These are phyloP conservation scores for Drosophila leontia DNA, from an alignment of 1,140 invertebrate species.

Conservation along the genomic window DNA sequence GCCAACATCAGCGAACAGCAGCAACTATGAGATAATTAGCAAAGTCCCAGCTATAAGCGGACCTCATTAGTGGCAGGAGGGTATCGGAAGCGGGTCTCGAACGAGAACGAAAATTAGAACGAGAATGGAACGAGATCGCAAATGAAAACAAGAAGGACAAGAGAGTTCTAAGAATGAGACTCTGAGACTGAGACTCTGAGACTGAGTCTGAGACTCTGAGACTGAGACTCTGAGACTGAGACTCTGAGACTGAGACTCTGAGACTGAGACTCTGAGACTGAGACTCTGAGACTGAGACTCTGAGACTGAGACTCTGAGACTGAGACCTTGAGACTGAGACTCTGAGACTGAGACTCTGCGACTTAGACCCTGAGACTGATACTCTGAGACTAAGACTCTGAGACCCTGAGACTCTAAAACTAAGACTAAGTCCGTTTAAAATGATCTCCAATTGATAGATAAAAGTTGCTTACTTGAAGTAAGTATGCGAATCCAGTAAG, in stretches of 20 bases:
- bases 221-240: not conserved
- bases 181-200: too few relatives aligned
- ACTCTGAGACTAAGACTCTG: not conserved
- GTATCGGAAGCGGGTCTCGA: too few relatives aligned
- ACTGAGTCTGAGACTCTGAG: not conserved
- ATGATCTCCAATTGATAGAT: too few relatives aligned
- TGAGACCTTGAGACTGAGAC: not conserved
- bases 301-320: too few relatives aligned
- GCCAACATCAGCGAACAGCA: not conserved
- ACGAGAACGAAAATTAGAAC: not conserved
- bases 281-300: too few relatives aligned
- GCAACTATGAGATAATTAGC: conserved; percentile 53
- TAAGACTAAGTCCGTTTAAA: not conserved
- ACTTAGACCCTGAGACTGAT: too few relatives aligned
- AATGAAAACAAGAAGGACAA: not conserved
- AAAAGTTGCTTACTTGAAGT: not conserved
- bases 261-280: too few relatives aligned
- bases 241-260: too few relatives aligned
- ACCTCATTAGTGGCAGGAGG: conserved; percentile 16
- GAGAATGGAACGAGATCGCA: not conserved
- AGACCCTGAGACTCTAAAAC: too few relatives aligned
- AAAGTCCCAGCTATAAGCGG: not conserved
- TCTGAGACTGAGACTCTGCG: too few relatives aligned
- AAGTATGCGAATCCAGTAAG: too few relatives aligned
- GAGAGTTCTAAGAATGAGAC: too few relatives aligned